Conservation (phyloP, 2,888 invertebrate genomes). For the Serripes groenlandicus region DNA sequence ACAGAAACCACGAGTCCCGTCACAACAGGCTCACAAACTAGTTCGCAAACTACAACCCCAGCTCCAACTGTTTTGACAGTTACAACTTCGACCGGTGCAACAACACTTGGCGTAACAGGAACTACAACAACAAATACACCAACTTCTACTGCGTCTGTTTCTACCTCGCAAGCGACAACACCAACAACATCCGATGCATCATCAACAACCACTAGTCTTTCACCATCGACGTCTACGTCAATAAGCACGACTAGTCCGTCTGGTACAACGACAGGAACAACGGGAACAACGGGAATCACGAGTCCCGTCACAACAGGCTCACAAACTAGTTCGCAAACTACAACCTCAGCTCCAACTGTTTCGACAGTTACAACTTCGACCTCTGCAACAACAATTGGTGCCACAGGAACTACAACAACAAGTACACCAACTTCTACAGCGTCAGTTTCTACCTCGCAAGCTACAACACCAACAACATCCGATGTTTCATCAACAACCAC, state of each 20-base stretch:
- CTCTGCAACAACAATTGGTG: not conserved
- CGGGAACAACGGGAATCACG: not conserved
- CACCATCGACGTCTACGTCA: not conserved
- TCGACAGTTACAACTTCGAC: not conserved
- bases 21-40: too few species aligned
- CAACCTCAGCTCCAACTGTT: not conserved
- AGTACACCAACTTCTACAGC: constrained; percentile 6
- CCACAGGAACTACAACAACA: not conserved
- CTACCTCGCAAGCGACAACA: not conserved
- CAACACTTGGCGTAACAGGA: not conserved
- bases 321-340: not conserved
- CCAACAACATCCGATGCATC: not conserved
- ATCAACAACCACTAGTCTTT: not conserved
- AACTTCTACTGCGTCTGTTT: not conserved
- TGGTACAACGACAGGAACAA: not conserved
- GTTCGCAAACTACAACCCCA: too few species aligned
- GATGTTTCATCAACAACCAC: too few species aligned
- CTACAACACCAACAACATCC: not conserved
- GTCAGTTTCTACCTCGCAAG: not conserved
- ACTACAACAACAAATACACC: not conserved
- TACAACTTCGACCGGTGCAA: not conserved
- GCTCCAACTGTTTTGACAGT: not conserved
- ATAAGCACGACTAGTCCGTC: not conserved
- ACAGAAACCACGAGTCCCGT: too few species aligned
- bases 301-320: not conserved